These are phyloP conservation scores for Ctenochaetus hawaiiensis DNA, from an alignment of 2,797 vertebrate species.

Conservation along the genomic window DNA sequence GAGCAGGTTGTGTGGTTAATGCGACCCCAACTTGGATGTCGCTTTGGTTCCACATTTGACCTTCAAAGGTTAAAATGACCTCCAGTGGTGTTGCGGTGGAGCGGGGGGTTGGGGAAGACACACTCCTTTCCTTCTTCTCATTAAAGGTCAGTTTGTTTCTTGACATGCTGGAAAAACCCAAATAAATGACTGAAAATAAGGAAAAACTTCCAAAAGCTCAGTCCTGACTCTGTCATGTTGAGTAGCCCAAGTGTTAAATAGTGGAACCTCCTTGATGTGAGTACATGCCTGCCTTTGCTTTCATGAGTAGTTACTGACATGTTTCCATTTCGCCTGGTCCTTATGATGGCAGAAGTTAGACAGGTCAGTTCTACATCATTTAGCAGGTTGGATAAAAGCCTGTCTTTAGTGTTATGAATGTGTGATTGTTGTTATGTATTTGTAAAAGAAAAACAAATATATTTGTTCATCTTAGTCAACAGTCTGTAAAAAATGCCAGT, in stretches of 20 bases:
- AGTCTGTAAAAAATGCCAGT: too few relatives aligned
- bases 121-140: constrained; percentile 40
- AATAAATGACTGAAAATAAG: constrained; percentile 9
- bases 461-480: too few relatives aligned
- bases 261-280: too few relatives aligned
- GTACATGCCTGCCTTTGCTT: background rate
- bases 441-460: too few relatives aligned
- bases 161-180: constrained; percentile 13
- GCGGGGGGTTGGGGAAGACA: constrained; percentile 7
- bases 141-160: constrained; percentile 69
- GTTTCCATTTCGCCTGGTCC: background rate
- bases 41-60: constrained; percentile 61
- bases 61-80: constrained; percentile 78
- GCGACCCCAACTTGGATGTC: constrained; percentile 50
- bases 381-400: too few relatives aligned
- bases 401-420: too few relatives aligned
- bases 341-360: background rate
- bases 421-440: too few relatives aligned
- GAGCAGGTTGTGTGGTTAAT: constrained; percentile 58
- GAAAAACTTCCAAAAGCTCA: constrained; percentile 8
- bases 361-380: background rate
- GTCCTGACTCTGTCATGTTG: background rate
- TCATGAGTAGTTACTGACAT: constrained; percentile 4
- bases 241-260: background rate
- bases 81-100: constrained; percentile 52